phyloP scores from a whole-genome alignment of 2,113 vertebrate species.

The Ardeotis arabs region DNA sequence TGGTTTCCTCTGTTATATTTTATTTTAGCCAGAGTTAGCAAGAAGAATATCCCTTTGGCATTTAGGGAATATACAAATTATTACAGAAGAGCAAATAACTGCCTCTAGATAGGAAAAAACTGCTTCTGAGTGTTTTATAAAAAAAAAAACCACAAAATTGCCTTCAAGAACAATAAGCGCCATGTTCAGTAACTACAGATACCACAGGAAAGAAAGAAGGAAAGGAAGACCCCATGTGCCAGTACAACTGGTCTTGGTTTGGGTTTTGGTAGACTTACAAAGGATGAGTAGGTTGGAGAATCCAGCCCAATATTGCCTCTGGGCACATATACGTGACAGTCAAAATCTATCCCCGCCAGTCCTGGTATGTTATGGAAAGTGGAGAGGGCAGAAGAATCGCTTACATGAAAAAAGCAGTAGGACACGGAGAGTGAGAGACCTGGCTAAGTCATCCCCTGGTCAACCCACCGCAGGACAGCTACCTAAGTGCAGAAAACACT shows the following conservation, averaged over 20 bases:
- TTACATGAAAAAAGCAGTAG: neutral
- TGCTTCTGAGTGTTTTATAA: neutral
- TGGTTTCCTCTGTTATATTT: neutral
- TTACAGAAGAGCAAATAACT: neutral
- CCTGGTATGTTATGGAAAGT: neutral
- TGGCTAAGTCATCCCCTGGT: neutral
- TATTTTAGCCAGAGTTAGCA: neutral
- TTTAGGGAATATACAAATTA: conserved; percentile 9
- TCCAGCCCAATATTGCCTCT: neutral
- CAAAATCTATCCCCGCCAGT: neutral
- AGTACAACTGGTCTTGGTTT: neutral
- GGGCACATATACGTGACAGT: neutral
- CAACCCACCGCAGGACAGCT: neutral
- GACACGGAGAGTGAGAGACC: fast-evolving
- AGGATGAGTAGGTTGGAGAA: neutral
- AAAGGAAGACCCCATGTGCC: neutral
- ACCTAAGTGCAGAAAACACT: neutral
- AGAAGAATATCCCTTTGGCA: neutral
- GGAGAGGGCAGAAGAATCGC: neutral
- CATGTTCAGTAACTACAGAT: neutral
- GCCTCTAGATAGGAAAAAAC: neutral
- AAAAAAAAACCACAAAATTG: neutral
- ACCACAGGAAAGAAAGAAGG: neutral
- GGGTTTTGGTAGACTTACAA: neutral
- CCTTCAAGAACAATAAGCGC: neutral